Conservation (phyloP, 2,113 vertebrate genomes). For the Pelobates fuscus region DNA sequence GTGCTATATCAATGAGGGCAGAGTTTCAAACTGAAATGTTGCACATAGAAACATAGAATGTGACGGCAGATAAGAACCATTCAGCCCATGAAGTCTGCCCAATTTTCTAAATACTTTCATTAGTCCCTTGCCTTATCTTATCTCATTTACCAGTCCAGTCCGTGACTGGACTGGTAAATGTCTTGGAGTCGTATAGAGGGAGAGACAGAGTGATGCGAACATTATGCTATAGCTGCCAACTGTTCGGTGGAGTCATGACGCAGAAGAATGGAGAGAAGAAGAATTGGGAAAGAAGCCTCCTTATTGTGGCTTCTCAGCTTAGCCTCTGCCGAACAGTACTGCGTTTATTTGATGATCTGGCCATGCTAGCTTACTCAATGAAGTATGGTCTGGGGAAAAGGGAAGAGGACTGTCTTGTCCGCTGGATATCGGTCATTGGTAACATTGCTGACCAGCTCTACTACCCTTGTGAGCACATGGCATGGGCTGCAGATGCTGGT, state of each 20-base stretch:
- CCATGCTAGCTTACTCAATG: constrained; percentile 81
- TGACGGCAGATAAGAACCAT: too few relatives aligned
- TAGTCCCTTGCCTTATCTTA: too few relatives aligned
- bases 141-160: too few relatives aligned
- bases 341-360: constrained; percentile 87
- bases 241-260: constrained; percentile 79
- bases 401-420: constrained; percentile 78
- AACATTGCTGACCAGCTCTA: constrained; percentile 91
- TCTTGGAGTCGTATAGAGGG: constrained; percentile 84
- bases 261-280: constrained; percentile 36
- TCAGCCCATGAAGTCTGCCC: too few relatives aligned
- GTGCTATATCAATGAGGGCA: too few relatives aligned
- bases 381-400: constrained; percentile 81
- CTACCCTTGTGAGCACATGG: constrained; percentile 93
- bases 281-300: constrained; percentile 70
- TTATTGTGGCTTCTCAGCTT: constrained; percentile 82
- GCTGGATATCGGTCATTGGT: constrained; percentile 79
- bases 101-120: too few relatives aligned
- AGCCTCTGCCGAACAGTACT: constrained; percentile 85
- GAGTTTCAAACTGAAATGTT: too few relatives aligned
- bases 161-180: constrained; percentile 69
- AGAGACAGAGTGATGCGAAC: constrained; percentile 87
- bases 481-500: constrained; percentile 86
- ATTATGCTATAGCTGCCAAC: constrained; percentile 82
- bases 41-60: too few relatives aligned